Conservation (phyloP, 2,797 vertebrate genomes). For the Pseudotriccus pelzelni region DNA sequence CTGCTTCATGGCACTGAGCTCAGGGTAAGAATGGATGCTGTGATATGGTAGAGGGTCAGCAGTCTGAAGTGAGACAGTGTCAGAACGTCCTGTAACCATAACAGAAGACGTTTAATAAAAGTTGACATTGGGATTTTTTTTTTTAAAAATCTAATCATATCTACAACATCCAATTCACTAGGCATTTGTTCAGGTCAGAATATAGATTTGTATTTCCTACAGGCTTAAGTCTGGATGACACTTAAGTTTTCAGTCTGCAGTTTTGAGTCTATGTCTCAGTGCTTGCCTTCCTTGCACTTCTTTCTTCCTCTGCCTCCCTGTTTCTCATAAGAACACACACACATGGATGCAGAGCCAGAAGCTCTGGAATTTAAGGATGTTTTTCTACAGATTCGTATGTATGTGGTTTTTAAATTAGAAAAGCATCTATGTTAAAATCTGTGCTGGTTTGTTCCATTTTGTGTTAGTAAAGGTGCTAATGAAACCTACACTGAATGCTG, state of each 20-base stretch:
- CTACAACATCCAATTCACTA: background rate
- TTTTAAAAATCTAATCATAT: background rate
- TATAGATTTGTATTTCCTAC: background rate
- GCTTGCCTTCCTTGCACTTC: background rate
- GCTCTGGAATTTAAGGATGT: background rate
- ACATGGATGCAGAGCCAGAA: background rate
- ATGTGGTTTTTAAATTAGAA: background rate
- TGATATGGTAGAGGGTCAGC: background rate
- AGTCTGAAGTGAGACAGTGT: background rate
- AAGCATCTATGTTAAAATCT: background rate
- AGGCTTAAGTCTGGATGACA: background rate
- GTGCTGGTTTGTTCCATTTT: background rate
- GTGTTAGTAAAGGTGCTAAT: background rate
- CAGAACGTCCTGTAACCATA: background rate
- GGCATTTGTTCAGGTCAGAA: background rate
- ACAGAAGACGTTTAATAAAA: background rate
- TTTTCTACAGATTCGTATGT: background rate
- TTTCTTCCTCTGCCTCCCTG: background rate
- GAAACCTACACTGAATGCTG: background rate
- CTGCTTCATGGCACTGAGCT: background rate
- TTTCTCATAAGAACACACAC: background rate
- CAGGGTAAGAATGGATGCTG: background rate
- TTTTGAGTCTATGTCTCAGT: background rate
- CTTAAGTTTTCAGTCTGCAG: background rate
- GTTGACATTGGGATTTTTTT: background rate